A percentile compares a stretch with the other conserved stretches of the same genome.
Evolutionary conservation across 2,797 vertebrate species (phyloP).

Genomic region (Halcyon smyrnensis): DNA sequence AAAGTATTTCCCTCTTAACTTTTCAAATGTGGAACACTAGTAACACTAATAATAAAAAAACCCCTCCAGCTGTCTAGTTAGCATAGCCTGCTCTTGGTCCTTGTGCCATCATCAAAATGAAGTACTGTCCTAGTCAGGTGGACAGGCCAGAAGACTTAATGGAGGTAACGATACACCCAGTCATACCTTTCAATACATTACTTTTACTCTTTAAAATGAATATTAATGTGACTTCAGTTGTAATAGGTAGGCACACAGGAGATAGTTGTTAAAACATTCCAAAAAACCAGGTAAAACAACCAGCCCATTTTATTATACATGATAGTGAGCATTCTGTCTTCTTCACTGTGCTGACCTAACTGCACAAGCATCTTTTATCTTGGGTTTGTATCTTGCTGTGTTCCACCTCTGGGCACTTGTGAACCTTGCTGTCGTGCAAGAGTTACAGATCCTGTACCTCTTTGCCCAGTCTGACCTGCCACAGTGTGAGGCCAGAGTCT

Average conservation of each 20-base stretch:
- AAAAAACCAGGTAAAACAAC: not conserved
- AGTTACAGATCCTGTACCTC: not conserved
- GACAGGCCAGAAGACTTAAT: not conserved
- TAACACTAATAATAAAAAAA: not conserved
- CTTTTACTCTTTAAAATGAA: not conserved
- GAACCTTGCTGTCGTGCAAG: not conserved
- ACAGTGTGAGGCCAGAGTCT: not conserved
- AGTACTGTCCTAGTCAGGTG: fast-evolving
- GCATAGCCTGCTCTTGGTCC: not conserved
- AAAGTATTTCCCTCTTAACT: not conserved
- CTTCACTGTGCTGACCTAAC: not conserved
- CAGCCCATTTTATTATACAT: not conserved
- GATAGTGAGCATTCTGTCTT: not conserved
- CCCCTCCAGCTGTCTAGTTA: not conserved
- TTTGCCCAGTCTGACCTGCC: not conserved
- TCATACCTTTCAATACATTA: not conserved
- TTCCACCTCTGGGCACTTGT: fast-evolving
- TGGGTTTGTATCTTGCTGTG: not conserved
- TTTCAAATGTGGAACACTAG: not conserved
- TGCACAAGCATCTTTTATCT: not conserved
- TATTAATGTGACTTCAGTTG: not conserved
- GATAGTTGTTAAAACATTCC: not conserved
- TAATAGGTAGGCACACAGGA: not conserved
- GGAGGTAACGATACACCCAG: not conserved
- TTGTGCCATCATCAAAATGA: not conserved